These are phyloP conservation scores for Callaeas wilsoni DNA, from an alignment of 2,113 vertebrate genomes.

Conservation along the genomic window DNA sequence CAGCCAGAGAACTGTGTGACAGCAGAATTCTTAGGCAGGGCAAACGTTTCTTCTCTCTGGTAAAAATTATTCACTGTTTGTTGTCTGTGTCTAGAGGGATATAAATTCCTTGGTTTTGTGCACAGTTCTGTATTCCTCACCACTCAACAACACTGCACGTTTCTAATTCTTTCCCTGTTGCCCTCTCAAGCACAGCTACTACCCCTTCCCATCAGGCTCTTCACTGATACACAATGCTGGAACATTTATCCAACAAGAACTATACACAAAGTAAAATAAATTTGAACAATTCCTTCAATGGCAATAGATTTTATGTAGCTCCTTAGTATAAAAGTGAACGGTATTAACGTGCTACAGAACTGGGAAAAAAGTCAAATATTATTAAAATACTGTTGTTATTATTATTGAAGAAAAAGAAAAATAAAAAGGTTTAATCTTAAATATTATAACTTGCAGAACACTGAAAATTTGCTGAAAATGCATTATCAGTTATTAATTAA, in stretches of 20 bases:
- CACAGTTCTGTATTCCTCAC: background rate
- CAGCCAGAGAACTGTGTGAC: background rate
- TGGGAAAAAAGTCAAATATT: background rate
- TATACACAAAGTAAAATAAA: background rate
- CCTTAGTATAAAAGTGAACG: background rate
- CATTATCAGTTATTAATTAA: background rate
- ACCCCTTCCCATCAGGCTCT: background rate
- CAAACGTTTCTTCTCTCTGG: background rate
- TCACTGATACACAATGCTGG: background rate
- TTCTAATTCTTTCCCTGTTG: background rate
- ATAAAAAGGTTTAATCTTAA: background rate
- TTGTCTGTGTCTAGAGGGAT: background rate
- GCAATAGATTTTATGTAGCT: background rate
- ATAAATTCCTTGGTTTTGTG: background rate
- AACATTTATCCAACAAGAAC: background rate
- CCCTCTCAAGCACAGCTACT: background rate
- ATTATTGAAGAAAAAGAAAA: background rate
- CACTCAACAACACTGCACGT: accelerated
- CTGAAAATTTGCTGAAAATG: background rate
- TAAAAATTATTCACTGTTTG: background rate
- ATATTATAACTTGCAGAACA: background rate
- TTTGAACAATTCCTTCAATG: background rate
- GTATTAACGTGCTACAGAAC: background rate
- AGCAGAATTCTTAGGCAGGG: background rate
- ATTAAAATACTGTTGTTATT: background rate